Evolutionary conservation across 2,888 invertebrate species (phyloP), one percentile per base, ranked within the genome.

Genomic region (Thecocarcelia acutangulata): DNA sequence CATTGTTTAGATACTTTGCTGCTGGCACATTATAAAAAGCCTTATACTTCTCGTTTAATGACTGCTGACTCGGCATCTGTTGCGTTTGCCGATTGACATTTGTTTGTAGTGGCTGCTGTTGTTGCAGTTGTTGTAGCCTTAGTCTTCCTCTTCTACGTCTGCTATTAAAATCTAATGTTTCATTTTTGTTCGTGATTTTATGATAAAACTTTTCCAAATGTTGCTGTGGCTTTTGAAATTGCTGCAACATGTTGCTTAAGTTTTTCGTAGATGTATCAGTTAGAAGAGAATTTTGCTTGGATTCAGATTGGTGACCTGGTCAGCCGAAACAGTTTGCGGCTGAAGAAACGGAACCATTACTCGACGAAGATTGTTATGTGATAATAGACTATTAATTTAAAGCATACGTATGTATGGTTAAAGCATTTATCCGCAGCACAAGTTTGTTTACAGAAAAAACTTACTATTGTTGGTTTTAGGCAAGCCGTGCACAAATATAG

Each of bases 81-180:
- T 76, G 83, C 66, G 80, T 1, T 33, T 5, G 9, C 33, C 33
- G 33, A 33, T 33, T 33, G 9, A 9, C 33, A 33, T 9, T 8
- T 33, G 5, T 8, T 33, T 5, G 33, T 33, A 33, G 33, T 9
- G 3, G 84, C 79, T 79, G 72, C 83, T 80, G 46, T 1, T 9
- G 40, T 12, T 28, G 33, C 81, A 76, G 73, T 83, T 82, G 42
- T 2, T 6, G 33, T n/a, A 70, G 76, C 88, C 91, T 90, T 90
- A 90, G 90, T 24, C 90, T 88, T 17, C 91, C 90, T 77, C 90
- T 89, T 75, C 91, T 85, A n/a, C 90, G 87, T 70, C 89, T 88
- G 83, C 90, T 89, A 74, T 89, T 89, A 80, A 89, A 90, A 87
- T 90, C 89, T 88, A 88, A 88, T 86, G 87, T 87, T 85, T 82